A percentile compares a stretch with the other conserved stretches of the same genome.
Conservation (phyloP, 2,797 vertebrate genomes). For the Xyrichtys novacula region DNA sequence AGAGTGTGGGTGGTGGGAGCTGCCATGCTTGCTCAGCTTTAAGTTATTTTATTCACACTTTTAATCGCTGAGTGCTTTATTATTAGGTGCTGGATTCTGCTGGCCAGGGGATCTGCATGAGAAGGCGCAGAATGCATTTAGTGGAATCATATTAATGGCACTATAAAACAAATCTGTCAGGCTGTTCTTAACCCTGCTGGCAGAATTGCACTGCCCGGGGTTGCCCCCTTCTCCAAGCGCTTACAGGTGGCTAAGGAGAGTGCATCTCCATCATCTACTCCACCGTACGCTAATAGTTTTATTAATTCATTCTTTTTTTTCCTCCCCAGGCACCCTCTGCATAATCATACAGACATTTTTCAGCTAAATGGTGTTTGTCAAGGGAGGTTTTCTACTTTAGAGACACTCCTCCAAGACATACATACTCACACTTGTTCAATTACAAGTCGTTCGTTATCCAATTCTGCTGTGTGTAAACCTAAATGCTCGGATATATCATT, state of each 20-base stretch:
- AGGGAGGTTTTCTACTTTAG: slow-evolving; percentile 77
- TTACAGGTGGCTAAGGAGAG: slow-evolving; percentile 85
- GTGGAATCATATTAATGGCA: slow-evolving; percentile 85
- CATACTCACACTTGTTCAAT: slow-evolving; percentile 77
- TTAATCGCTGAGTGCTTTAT: slow-evolving; percentile 89
- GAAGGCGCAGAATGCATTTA: slow-evolving; percentile 84
- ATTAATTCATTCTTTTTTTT: slow-evolving; percentile 79
- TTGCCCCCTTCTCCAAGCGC: slow-evolving; percentile 75
- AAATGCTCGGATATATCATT: slow-evolving; percentile 67
- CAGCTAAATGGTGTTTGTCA: slow-evolving; percentile 83
- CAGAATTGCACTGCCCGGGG: slow-evolving; percentile 75
- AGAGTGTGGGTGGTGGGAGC: slow-evolving; percentile 84
- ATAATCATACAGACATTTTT: slow-evolving; percentile 82
- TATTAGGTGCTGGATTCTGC: slow-evolving; percentile 86
- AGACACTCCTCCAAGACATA: slow-evolving; percentile 69
- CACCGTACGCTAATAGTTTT: slow-evolving; percentile 81
- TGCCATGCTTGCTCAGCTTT: slow-evolving; percentile 85
- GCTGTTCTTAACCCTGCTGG: slow-evolving; percentile 84
- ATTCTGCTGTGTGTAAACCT: slow-evolving; percentile 61
- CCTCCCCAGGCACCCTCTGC: slow-evolving; percentile 66
- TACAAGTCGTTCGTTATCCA: slow-evolving; percentile 76
- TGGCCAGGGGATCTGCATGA: slow-evolving; percentile 81
- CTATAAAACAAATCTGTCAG: slow-evolving; percentile 86
- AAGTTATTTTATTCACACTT: slow-evolving; percentile 89
- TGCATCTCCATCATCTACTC: slow-evolving; percentile 83